Conservation (phyloP, 2,888 invertebrate species). For the Julus scanicus region DNA sequence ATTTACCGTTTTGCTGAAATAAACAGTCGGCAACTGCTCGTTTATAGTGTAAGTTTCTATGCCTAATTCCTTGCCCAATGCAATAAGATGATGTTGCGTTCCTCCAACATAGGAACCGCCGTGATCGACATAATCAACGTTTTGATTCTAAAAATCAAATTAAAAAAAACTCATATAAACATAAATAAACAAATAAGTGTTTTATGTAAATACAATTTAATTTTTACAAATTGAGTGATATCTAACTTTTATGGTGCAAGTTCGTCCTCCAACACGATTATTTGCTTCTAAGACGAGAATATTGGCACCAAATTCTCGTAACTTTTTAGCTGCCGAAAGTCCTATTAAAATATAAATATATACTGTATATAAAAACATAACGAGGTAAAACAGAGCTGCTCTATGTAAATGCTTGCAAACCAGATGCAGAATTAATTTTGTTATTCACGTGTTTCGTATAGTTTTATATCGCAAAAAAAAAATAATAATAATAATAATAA, state of each 20-base stretch:
- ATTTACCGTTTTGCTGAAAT: slow-evolving; percentile 54
- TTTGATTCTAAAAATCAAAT: slow-evolving; percentile 36
- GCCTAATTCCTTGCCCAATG: slow-evolving; percentile 65
- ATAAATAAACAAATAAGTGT: not conserved
- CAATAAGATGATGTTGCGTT: slow-evolving; percentile 65
- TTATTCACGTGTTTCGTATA: no score
- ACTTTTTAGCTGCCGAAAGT: slow-evolving; percentile 61
- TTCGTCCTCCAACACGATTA: slow-evolving; percentile 67
- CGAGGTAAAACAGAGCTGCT: no score
- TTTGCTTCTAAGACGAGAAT: slow-evolving; percentile 65
- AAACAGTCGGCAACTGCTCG: slow-evolving; percentile 52
- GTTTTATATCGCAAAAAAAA: not conserved
- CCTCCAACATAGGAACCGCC: slow-evolving; percentile 68
- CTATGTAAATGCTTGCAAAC: no score
- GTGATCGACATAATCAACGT: slow-evolving; percentile 63
- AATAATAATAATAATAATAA: not conserved
- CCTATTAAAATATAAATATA: slow-evolving; percentile 59
- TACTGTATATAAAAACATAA: not conserved
- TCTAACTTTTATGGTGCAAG: slow-evolving; percentile 61
- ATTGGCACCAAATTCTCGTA: slow-evolving; percentile 61
- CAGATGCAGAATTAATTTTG: no score
- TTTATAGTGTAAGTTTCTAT: slow-evolving; percentile 63
- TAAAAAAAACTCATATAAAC: not conserved
- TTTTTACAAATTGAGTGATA: not conserved
- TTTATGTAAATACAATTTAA: not conserved